Evolutionary conservation across 2,797 vertebrate species (phyloP).

Genomic region (Typhlichthys eigenmanni): DNA sequence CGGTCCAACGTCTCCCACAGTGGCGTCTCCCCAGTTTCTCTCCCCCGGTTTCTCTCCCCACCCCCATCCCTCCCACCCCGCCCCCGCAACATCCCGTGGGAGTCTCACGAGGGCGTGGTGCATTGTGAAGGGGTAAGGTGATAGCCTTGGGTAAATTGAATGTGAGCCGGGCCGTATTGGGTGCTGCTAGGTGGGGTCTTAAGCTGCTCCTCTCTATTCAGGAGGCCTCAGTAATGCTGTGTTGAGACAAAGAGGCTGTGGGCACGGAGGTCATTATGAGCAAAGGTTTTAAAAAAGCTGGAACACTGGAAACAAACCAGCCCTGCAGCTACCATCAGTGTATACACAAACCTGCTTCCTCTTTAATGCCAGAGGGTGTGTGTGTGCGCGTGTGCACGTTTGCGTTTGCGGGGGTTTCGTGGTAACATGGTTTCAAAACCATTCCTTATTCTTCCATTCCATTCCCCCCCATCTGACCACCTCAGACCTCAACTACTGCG

Average conservation of each 20-base stretch:
- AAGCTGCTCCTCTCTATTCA: conserved; percentile 52
- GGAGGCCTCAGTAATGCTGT: conserved; percentile 30
- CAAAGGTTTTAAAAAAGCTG: conserved; percentile 57
- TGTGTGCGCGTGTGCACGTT: conserved; percentile 6
- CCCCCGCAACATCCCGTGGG: conserved; percentile 30
- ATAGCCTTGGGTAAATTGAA: conserved; percentile 76
- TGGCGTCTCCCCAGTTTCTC: no score
- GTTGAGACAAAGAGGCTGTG: conserved; percentile 57
- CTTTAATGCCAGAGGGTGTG: conserved; percentile 2
- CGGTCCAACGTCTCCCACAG: no score
- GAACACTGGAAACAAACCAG: conserved; percentile 41
- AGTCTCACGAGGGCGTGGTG: conserved; percentile 42
- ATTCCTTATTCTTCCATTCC: neutral
- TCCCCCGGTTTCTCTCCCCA: no score
- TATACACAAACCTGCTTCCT: conserved; percentile 29
- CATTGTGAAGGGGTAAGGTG: conserved; percentile 69
- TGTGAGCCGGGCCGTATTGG: conserved; percentile 52
- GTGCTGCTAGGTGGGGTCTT: conserved; percentile 64
- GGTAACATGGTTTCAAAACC: no score
- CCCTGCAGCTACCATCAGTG: conserved; percentile 48
- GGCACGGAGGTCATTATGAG: conserved; percentile 44
- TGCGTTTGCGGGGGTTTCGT: no score
- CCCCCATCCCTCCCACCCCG: conserved; percentile 43
- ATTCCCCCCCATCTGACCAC: neutral
- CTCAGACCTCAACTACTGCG: conserved; percentile 83